Percentiles rank a stretch among this genome's conserved stretches.
phyloP scores from a whole-genome alignment of 2,888 invertebrate species.

The Choreutis nemorana region DNA sequence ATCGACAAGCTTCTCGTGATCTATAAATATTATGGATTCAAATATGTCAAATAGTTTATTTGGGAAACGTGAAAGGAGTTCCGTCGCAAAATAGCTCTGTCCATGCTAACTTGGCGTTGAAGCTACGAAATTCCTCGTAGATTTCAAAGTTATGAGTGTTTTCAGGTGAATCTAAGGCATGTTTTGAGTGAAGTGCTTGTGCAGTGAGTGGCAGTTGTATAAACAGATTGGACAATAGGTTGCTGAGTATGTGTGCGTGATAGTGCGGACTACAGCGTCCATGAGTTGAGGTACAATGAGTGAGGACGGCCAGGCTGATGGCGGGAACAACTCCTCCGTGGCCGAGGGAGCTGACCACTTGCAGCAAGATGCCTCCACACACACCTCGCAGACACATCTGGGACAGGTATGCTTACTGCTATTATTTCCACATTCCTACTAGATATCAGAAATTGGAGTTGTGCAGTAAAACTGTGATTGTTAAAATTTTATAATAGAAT shows the following conservation, averaged over 20 bases:
- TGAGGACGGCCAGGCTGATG: conserved; percentile 50
- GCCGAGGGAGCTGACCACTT: conserved; percentile 17
- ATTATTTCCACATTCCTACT: neutral
- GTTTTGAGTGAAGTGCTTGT: conserved; percentile 2
- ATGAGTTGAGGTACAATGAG: conserved; percentile 45
- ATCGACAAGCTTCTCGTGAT: conserved; percentile 21
- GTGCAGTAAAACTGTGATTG: no score
- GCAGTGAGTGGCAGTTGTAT: conserved; percentile 21
- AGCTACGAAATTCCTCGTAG: no score
- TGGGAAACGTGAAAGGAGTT: no score
- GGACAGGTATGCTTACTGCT: conserved; percentile 29
- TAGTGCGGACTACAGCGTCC: conserved; percentile 9
- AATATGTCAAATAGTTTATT: no score
- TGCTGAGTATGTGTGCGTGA: conserved; percentile 29
- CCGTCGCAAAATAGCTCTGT: no score
- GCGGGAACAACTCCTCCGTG: conserved; percentile 28
- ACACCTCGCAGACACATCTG: conserved; percentile 31
- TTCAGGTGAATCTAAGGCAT: conserved; percentile 10
- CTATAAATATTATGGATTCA: conserved; percentile 14
- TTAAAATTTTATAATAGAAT: no score
- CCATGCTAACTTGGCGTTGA: no score
- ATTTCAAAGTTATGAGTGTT: no score
- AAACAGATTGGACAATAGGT: conserved; percentile 20
- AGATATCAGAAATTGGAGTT: neutral
- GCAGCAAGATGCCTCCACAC: conserved; percentile 29